Evolutionary conservation across 2,113 vertebrate genomes (phyloP).

Genomic region (Nycticebus coucang): DNA sequence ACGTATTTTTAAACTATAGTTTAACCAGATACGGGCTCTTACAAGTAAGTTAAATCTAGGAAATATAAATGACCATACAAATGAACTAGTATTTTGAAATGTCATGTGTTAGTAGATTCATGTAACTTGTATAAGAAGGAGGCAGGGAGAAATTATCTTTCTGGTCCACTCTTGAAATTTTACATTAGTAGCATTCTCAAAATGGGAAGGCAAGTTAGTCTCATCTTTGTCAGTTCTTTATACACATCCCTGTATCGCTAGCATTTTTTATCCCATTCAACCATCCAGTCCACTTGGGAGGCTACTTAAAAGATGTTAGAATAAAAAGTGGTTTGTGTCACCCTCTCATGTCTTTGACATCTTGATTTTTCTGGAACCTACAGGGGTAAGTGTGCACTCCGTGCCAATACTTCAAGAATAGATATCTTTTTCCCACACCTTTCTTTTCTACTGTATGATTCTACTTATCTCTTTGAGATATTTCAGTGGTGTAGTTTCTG

Average conservation of each 20-base stretch:
- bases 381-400: slow-evolving; percentile 9
- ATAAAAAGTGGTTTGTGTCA: slow-evolving; percentile 60
- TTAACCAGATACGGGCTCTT: slow-evolving; percentile 1
- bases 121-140: slow-evolving; percentile 32
- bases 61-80: slow-evolving; percentile 40
- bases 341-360: slow-evolving; percentile 49
- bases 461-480: slow-evolving; percentile 53
- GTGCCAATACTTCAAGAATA: slow-evolving; percentile 45
- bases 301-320: slow-evolving; percentile 58
- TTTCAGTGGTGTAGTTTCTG: slow-evolving; percentile 46
- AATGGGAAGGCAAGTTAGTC: background rate
- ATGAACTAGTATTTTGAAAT: slow-evolving; percentile 59
- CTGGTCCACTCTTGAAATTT: slow-evolving; percentile 28
- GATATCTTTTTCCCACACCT: background rate
- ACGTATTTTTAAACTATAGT: slow-evolving; percentile 4
- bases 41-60: background rate
- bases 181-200: slow-evolving; percentile 47
- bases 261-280: slow-evolving; percentile 52
- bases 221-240: slow-evolving; percentile 16
- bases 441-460: slow-evolving; percentile 40
- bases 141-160: slow-evolving; percentile 42
- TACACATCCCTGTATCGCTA: background rate
- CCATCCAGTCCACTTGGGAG: slow-evolving; percentile 30
- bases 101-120: slow-evolving; percentile 46
- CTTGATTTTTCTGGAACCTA: slow-evolving; percentile 59